These are phyloP conservation scores for Stenodera caucasica DNA, from an alignment of 2,888 invertebrate genomes.

Conservation along the genomic window DNA sequence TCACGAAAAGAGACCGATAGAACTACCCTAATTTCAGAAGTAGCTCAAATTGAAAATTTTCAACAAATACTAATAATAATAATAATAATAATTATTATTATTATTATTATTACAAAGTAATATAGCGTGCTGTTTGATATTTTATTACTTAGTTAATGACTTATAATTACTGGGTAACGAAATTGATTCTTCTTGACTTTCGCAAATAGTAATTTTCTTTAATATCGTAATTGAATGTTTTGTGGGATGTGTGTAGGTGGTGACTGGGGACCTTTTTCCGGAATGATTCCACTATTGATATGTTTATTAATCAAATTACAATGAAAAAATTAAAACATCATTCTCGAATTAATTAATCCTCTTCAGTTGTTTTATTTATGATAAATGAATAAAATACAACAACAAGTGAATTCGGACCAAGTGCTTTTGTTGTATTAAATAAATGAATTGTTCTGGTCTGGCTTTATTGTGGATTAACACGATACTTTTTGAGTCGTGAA, in stretches of 20 bases:
- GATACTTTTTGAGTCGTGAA: not conserved
- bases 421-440: not conserved
- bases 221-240: conserved; percentile 24
- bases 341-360: not conserved
- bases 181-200: conserved; percentile 22
- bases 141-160: conserved; percentile 25
- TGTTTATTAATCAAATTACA: too few relatives aligned
- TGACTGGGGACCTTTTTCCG: not conserved
- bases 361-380: not conserved
- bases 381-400: not conserved
- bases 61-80: not conserved
- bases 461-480: not conserved
- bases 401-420: not conserved
- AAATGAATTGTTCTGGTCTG: not conserved
- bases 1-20: too few relatives aligned
- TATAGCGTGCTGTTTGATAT: conserved; percentile 20
- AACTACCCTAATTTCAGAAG: not conserved
- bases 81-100: not conserved
- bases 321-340: not conserved
- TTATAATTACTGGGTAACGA: conserved; percentile 20
- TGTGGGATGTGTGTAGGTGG: not conserved
- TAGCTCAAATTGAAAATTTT: not conserved
- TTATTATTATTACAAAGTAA: too few relatives aligned
- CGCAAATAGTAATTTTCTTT: conserved; percentile 22
- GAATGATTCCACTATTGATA: not conserved